Percentiles rank a stretch among this genome's conserved stretches.
These are phyloP conservation scores for Cebidichthys violaceus DNA, from an alignment of 2,113 vertebrate genomes.

Conservation along the genomic window DNA sequence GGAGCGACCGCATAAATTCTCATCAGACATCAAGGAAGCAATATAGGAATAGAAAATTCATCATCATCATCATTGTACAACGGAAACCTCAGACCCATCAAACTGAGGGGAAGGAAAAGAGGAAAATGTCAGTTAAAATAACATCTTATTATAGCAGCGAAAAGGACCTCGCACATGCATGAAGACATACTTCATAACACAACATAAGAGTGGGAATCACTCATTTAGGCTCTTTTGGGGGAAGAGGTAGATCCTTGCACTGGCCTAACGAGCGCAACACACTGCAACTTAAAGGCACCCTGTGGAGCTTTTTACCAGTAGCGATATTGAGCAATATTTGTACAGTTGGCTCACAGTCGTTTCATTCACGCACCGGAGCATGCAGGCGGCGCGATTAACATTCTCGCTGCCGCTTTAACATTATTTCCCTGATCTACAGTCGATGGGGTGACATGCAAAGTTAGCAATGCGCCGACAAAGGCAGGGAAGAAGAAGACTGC, in stretches of 20 bases:
- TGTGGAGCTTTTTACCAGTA: not conserved
- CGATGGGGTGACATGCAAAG: no score
- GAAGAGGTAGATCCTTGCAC: not conserved
- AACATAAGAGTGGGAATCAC: not conserved
- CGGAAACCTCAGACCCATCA: not conserved
- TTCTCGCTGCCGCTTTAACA: no score
- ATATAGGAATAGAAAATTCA: not conserved
- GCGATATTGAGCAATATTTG: no score
- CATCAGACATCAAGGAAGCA: not conserved
- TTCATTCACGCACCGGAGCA: not conserved
- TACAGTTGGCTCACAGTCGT: no score
- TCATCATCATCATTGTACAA: conserved; percentile 3
- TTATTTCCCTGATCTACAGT: no score
- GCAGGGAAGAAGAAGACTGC: no score
- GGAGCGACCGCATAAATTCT: not conserved
- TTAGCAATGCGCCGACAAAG: no score
- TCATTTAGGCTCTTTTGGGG: not conserved
- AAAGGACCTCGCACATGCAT: not conserved
- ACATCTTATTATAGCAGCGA: not conserved
- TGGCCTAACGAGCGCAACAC: not conserved
- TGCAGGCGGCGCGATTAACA: not conserved
- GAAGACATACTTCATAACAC: not conserved
- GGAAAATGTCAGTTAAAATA: not conserved
- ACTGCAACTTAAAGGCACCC: not conserved
- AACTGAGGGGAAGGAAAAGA: not conserved